Conservation (phyloP, 2,113 vertebrate genomes). For the Natator depressus region DNA sequence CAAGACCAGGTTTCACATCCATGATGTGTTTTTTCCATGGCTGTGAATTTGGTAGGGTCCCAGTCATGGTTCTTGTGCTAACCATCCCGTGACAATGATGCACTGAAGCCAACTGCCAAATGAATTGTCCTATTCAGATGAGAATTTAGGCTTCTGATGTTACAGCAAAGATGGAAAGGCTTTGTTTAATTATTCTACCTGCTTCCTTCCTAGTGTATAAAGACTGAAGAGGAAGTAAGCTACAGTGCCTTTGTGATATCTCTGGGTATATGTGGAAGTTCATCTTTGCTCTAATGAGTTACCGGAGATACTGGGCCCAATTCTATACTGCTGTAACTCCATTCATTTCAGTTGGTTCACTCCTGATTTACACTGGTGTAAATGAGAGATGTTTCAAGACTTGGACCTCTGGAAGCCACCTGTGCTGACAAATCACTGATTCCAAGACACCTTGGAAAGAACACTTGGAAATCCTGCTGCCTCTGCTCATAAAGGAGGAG, state of each 20-base stretch:
- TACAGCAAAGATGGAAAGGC: neutral
- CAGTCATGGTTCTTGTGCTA: neutral
- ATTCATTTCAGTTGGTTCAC: neutral
- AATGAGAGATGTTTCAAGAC: neutral
- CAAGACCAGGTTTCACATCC: too few relatives aligned
- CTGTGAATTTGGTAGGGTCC: too few relatives aligned
- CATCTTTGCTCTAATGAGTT: rapidly evolving
- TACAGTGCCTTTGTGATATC: neutral
- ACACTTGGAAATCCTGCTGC: neutral
- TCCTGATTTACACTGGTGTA: rapidly evolving
- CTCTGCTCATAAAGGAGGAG: neutral
- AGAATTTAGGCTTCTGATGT: neutral
- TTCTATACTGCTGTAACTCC: rapidly evolving
- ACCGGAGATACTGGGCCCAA: neutral
- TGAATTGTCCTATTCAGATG: conserved; percentile 5
- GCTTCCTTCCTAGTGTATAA: neutral
- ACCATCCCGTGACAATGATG: neutral
- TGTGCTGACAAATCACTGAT: neutral
- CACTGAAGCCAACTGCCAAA: neutral
- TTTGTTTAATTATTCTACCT: neutral
- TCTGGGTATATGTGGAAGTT: rapidly evolving
- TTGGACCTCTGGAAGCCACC: neutral
- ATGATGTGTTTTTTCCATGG: too few relatives aligned
- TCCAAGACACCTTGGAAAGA: neutral
- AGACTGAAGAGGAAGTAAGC: conserved; percentile 1